Evolutionary conservation across 2,888 invertebrate genomes (phyloP).

Genomic region (Sylvicola cinctus): DNA sequence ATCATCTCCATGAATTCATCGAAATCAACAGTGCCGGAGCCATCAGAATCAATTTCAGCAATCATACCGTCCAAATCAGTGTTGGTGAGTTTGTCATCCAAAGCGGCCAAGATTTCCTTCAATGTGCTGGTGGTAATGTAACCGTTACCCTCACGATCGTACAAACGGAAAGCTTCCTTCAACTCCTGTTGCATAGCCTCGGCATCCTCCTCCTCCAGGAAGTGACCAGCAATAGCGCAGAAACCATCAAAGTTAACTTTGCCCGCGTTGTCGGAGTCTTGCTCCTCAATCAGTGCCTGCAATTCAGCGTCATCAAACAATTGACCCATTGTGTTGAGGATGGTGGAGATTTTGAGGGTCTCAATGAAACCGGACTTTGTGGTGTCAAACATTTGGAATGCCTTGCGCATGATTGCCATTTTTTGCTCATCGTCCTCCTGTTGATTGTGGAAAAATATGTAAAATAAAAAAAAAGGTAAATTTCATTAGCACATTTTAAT

Average conservation of each 20-base stretch:
- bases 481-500: too few relatives aligned
- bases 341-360: slow-evolving; percentile 74
- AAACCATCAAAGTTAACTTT: slow-evolving; percentile 91
- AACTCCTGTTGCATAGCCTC: slow-evolving; percentile 93
- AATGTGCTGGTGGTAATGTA: slow-evolving; percentile 77
- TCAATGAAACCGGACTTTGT: slow-evolving; percentile 83
- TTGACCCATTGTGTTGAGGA: slow-evolving; percentile 87
- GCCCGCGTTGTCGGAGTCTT: slow-evolving; percentile 78
- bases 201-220: slow-evolving; percentile 88
- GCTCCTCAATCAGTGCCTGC: slow-evolving; percentile 70
- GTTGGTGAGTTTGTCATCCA: slow-evolving; percentile 83
- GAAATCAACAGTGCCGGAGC: slow-evolving; percentile 96
- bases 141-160: slow-evolving; percentile 91
- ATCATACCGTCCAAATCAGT: slow-evolving; percentile 93
- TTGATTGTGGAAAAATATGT: too few relatives aligned
- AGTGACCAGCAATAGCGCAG: slow-evolving; percentile 78
- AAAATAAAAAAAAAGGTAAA: too few relatives aligned
- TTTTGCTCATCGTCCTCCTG: slow-evolving; percentile 51
- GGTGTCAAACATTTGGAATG: slow-evolving; percentile 94
- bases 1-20: slow-evolving; percentile 96
- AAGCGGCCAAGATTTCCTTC: slow-evolving; percentile 80
- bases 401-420: slow-evolving; percentile 79
- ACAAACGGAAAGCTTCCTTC: slow-evolving; percentile 89
- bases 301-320: slow-evolving; percentile 82
- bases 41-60: slow-evolving; percentile 93